Evolutionary conservation across 2,888 invertebrate genomes (phyloP), one percentile per base, ranked within the genome.

Genomic region (Masnerella sp.): DNA sequence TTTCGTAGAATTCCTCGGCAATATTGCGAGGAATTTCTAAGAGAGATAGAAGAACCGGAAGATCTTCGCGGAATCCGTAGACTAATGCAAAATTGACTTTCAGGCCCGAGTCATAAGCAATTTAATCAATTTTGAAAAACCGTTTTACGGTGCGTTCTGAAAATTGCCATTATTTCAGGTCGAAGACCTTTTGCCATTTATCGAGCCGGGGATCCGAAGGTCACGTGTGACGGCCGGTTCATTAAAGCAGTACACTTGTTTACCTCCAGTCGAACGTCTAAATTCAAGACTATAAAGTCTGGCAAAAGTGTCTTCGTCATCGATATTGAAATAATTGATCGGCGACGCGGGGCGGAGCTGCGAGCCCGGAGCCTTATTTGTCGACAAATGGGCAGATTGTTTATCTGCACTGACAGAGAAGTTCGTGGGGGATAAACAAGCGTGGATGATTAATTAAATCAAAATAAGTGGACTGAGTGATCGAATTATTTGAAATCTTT

Each of bases 281-380:
- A 64, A 52, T 64, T 64, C 45, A 64, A 45, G 52, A 18, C 12
- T 43, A 52, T 62, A 62, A 49, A 51, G 36, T 15, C 34, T 30
- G 22, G 15, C 17, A 52, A 65, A 65, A 47, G 42, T 52, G 52
- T 64, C 36, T 28, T 52, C 43, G 62, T 62, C 62, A 56, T 38
- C 34, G 38, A 28, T 54, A 54, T 54, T 28, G 17, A 45, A 28
- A 30, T 51, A 64, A 54, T 64, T 64, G 64, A 64, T 64, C 54
- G 22, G 38, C 42, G 28, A 5, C 5, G 51, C 32, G 32, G 40
- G 15, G 28, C n/a, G 1, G 22, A 8, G 8, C 34, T 9, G 45
- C 14, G 30, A n/a, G n/a, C 30, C 3, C 11, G 9, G 5, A 45
- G 28, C 65, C 30, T 42, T 51, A 22, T 42, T 51, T 51, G 51